phyloP scores from a whole-genome alignment of 2,797 vertebrate genomes.

The Coregonus sp. region DNA sequence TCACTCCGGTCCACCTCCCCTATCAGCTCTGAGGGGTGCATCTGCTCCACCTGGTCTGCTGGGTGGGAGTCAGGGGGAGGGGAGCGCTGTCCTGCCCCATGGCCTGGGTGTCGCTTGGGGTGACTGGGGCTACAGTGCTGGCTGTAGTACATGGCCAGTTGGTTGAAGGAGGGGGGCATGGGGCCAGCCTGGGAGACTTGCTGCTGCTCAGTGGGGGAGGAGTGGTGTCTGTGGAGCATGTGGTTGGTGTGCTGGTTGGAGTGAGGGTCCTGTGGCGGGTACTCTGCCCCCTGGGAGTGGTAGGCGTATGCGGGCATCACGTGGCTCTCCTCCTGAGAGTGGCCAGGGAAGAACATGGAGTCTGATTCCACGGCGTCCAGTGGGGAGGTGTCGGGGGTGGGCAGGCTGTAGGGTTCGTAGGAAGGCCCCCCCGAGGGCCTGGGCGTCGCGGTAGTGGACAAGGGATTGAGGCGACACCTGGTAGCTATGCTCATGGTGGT shows the following conservation, averaged over 20 bases:
- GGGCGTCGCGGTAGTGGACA: constrained; percentile 82
- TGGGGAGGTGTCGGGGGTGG: constrained; percentile 92
- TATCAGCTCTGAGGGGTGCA: constrained; percentile 83
- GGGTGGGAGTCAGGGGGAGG: constrained; percentile 80
- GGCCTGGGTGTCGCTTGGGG: constrained; percentile 62
- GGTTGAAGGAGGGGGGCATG: constrained; percentile 66
- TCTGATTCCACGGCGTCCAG: constrained; percentile 86
- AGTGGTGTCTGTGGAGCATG: constrained; percentile 64
- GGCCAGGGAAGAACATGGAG: constrained; percentile 81
- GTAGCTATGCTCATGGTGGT: constrained; percentile 81
- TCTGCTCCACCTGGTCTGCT: constrained; percentile 72
- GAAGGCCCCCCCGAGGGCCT: constrained; percentile 75
- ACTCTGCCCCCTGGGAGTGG: constrained; percentile 71
- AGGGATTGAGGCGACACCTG: constrained; percentile 73
- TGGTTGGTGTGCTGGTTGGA: constrained; percentile 52
- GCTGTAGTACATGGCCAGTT: constrained; percentile 82
- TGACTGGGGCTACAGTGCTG: constrained; percentile 72
- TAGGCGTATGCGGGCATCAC: constrained; percentile 80
- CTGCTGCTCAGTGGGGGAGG: constrained; percentile 59
- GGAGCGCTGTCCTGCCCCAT: constrained; percentile 79
- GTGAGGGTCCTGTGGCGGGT: constrained; percentile 65
- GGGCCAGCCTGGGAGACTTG: constrained; percentile 37
- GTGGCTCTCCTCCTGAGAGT: constrained; percentile 85
- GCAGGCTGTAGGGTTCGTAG: constrained; percentile 85
- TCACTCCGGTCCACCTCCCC: constrained; percentile 89